Evolutionary conservation across 1,140 invertebrate genomes (phyloP), one percentile per base, ranked within the genome.

Genomic region (Drosophila insularis): DNA sequence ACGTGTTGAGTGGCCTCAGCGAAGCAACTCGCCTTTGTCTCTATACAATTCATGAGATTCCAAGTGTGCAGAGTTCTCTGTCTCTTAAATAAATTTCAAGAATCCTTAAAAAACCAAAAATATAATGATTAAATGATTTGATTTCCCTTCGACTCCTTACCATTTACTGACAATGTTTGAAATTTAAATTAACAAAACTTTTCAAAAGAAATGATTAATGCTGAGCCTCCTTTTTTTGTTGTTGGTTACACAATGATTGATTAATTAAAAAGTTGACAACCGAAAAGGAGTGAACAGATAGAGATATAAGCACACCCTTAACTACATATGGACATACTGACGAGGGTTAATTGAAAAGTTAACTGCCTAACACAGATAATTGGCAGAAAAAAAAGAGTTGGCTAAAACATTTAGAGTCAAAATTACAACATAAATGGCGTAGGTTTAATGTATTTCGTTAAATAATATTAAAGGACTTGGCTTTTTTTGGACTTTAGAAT

Each of bases 221-320:
- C 62, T 19, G n/a, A 76, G 72, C 65, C 65, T 79, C 59, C 74
- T 46, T 11, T 64, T 81, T 19, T 4, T 35, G 32, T 35, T 35
- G 32, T 35, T 35, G 32, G 7, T 10, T 35, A 69, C 68, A 87
- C 84, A 87, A 89, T 87, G 82, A 87, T 87, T 87, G 82, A 89
- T 87, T 87, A 87, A 87, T 87, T 87, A 87, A 46, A 82, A 82
- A 76, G 82, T 87, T 87, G 82, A 87, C 82, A 87, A 79, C 71
- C 74, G 53, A 68, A 79, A 66, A 75, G 70, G 69, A 77, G 62
- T 76, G 60, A 62, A 71, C 71, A 69, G 77, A 71, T 68, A 78
- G 76, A 63, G 74, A 81, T 78, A 86, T 59, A 71, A 54, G 59
- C 63, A 75, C 63, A 75, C 63, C 70, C 75, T 61, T 23, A 63